Evolutionary conservation across 2,113 vertebrate genomes (phyloP).

Genomic region (Laticauda laticaudata): DNA sequence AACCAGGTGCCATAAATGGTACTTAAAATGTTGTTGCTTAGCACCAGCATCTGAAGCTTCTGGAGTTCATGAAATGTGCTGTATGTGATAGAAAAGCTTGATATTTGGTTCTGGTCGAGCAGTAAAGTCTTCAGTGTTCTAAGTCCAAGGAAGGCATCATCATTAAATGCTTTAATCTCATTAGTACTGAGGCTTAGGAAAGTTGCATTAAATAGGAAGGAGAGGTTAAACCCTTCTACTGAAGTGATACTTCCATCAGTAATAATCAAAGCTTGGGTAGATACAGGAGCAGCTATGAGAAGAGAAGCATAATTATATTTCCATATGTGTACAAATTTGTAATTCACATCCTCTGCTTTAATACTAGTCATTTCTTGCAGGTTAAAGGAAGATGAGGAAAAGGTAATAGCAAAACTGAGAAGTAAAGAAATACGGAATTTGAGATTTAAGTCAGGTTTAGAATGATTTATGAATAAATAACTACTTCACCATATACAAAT

Average conservation of each 20-base stretch:
- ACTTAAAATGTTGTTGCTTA: constrained; percentile 69
- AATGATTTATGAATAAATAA: not conserved
- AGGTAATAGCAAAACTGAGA: constrained; percentile 64
- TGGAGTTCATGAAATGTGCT: constrained; percentile 68
- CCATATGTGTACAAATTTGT: not conserved
- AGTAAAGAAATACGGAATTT: constrained; percentile 70
- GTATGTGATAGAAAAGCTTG: constrained; percentile 65
- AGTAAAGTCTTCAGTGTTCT: constrained; percentile 64
- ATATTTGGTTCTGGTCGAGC: constrained; percentile 76
- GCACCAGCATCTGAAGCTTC: constrained; percentile 67
- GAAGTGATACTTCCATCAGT: constrained; percentile 72
- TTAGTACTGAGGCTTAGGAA: constrained; percentile 78
- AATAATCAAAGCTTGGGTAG: constrained; percentile 70
- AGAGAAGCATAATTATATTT: not conserved
- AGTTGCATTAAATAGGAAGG: constrained; percentile 68
- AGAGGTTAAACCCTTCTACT: constrained; percentile 64
- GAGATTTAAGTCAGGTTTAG: constrained; percentile 72
- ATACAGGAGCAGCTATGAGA: constrained; percentile 66
- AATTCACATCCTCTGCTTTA: not conserved
- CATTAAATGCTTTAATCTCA: constrained; percentile 61
- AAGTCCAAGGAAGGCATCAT: constrained; percentile 70
- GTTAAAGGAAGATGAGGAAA: constrained; percentile 47
- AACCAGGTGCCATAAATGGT: constrained; percentile 70
- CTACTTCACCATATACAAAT: not conserved
- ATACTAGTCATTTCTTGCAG: constrained; percentile 44